phyloP scores from a whole-genome alignment of 2,888 invertebrate genomes.

The Melipona bicolor region DNA sequence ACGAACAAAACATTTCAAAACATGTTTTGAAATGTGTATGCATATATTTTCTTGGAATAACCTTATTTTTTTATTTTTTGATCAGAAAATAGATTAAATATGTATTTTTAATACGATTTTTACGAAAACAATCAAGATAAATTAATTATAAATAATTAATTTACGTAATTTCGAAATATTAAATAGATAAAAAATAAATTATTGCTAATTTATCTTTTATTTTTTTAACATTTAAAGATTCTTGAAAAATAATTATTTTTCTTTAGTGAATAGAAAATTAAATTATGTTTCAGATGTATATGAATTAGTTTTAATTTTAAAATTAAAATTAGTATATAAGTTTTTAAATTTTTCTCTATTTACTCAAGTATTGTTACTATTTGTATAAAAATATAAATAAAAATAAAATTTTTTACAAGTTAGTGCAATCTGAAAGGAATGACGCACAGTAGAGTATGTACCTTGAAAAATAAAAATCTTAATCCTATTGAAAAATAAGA shows the following conservation, averaged over 20 bases:
- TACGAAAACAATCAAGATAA: not conserved
- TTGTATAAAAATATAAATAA: too few relatives aligned
- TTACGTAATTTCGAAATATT: not conserved
- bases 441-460: not conserved
- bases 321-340: not conserved
- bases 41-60: not conserved
- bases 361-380: not conserved
- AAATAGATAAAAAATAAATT: not conserved
- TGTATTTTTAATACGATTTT: not conserved
- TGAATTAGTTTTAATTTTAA: not conserved
- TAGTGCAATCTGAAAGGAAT: not conserved
- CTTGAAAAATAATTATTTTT: not conserved
- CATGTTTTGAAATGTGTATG: not conserved
- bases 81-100: not conserved
- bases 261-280: not conserved
- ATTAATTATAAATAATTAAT: not conserved
- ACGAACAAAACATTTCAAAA: not conserved
- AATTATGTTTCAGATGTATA: not conserved
- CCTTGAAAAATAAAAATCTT: not conserved
- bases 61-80: not conserved
- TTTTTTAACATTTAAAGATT: not conserved
- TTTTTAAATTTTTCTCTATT: not conserved
- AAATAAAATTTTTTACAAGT: not conserved
- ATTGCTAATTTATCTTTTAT: not conserved
- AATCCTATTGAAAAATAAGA: not conserved